A percentile compares a stretch with the other conserved stretches of the same genome.
These are phyloP conservation scores for Microplitis manilae DNA, from an alignment of 2,888 invertebrate genomes.

Conservation along the genomic window DNA sequence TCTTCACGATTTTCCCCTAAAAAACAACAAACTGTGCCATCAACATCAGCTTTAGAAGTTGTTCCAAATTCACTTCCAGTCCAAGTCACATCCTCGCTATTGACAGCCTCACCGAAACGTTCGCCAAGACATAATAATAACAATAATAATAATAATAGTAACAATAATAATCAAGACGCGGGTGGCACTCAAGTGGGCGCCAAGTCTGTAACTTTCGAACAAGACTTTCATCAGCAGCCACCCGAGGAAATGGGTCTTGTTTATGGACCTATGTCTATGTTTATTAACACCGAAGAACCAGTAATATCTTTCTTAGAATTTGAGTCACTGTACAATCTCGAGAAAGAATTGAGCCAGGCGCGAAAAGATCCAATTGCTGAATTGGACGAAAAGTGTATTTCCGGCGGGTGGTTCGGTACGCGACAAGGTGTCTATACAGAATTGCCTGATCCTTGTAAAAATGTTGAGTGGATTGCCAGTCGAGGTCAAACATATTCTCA, in stretches of 20 bases:
- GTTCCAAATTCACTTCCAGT: not conserved
- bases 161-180: slow-evolving; percentile 41
- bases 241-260: slow-evolving; percentile 57
- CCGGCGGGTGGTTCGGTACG: slow-evolving; percentile 58
- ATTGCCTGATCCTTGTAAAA: slow-evolving; percentile 59
- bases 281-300: slow-evolving; percentile 45
- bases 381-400: slow-evolving; percentile 57
- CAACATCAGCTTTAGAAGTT: slow-evolving; percentile 31
- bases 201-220: slow-evolving; percentile 47
- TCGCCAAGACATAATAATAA: slow-evolving; percentile 54
- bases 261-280: slow-evolving; percentile 45
- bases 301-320: slow-evolving; percentile 64
- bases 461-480: slow-evolving; percentile 44
- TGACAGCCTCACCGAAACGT: slow-evolving; percentile 50
- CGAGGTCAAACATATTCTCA: slow-evolving; percentile 25
- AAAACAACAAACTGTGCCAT: slow-evolving; percentile 44
- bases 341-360: slow-evolving; percentile 61
- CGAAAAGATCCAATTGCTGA: slow-evolving; percentile 55
- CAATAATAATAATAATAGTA: slow-evolving; percentile 41
- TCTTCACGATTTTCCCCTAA: slow-evolving; percentile 52
- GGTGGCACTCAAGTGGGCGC: not conserved
- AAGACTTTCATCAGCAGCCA: slow-evolving; percentile 44
- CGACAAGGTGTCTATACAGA: slow-evolving; percentile 62
- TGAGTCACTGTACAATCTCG: slow-evolving; percentile 62
- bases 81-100: too few relatives aligned